Evolutionary conservation across 2,888 invertebrate species (phyloP), one percentile per base, ranked within the genome.

Genomic region (Drosophila robusta): DNA sequence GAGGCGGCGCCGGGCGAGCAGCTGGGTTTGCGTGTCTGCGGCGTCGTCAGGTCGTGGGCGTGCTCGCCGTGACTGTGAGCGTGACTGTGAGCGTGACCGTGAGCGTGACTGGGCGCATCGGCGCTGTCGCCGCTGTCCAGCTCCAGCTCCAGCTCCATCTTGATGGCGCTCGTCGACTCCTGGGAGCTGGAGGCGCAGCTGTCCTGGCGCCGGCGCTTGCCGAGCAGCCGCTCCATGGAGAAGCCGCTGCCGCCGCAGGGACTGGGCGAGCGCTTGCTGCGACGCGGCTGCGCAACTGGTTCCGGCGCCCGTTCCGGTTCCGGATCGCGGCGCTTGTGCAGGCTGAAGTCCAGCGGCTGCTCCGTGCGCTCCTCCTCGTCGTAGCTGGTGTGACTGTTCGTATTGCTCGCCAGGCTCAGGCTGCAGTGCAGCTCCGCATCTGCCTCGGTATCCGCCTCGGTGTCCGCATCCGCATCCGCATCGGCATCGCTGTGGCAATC

Each of bases 311-410:
- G 29, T 8, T 29, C 63, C 1, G 58, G n/a, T 29, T 65, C 60
- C 3, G 26, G 55, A 8, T 64, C 51, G 26, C 75, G 73, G 0
- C 91, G 90, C 50, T 90, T 92, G 66, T 90, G 90, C 55, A 92
- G 61, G 39, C 91, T 91, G 38, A 92, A 92, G 63, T 92, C 92
- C 2, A 92, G 78, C 4, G 92, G 92, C 60, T 92, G 91, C 57
- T 91, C 91, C 2, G 84, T 42, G 26, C 71, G 72, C 14, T 79
- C 74, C 29, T 89, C 83, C 22, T 70, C 77, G 0, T 83, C 68
- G 45, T 45, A 68, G 61, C 66, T 68, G 51, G 60, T 46, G 6
- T 61, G 69, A 45, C 66, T 81, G 41, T 71, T 76, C 42, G 66
- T 66, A 16, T 67, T 67, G 75, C 78, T 69, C 60, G 75, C 55